Evolutionary conservation across 1,140 invertebrate genomes (phyloP).

Genomic region (Drosophila nannoptera): DNA sequence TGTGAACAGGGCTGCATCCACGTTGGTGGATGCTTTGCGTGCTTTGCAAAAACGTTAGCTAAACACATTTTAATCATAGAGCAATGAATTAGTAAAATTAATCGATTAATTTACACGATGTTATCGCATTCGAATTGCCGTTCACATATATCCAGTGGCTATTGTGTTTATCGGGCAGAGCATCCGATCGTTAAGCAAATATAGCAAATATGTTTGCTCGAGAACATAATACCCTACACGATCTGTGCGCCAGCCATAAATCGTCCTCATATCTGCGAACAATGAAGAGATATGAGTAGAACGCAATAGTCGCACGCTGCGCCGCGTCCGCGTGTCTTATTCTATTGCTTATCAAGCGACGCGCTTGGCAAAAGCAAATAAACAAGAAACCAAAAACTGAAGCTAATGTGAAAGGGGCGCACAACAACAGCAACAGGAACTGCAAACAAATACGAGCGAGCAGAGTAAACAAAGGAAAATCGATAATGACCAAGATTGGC

Average conservation of each 20-base stretch:
- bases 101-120: too few relatives aligned
- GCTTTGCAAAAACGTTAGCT: too few relatives aligned
- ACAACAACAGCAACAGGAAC: slow-evolving; percentile 17
- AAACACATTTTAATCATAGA: too few relatives aligned
- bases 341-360: slow-evolving; percentile 29
- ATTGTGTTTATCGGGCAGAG: background rate
- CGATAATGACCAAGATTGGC: slow-evolving; percentile 57
- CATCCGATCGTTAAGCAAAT: slow-evolving; percentile 12
- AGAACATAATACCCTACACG: background rate
- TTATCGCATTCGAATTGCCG: too few relatives aligned
- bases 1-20: slow-evolving; percentile 2
- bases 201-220: slow-evolving; percentile 2
- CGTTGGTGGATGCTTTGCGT: too few relatives aligned
- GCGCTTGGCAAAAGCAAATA: slow-evolving; percentile 36
- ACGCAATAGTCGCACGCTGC: background rate
- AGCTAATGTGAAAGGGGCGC: slow-evolving; percentile 31
- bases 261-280: slow-evolving; percentile 36
- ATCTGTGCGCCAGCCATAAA: slow-evolving; percentile 19
- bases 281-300: slow-evolving; percentile 15
- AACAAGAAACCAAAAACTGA: slow-evolving; percentile 39
- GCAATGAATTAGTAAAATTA: too few relatives aligned
- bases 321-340: background rate
- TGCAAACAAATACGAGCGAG: slow-evolving; percentile 37
- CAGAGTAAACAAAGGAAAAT: slow-evolving; percentile 52
- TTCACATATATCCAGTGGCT: too few relatives aligned